Percentiles rank a stretch among this genome's conserved stretches.
These are phyloP conservation scores for Apodemia duryi DNA, from an alignment of 2,888 invertebrate species.

Conservation along the genomic window DNA sequence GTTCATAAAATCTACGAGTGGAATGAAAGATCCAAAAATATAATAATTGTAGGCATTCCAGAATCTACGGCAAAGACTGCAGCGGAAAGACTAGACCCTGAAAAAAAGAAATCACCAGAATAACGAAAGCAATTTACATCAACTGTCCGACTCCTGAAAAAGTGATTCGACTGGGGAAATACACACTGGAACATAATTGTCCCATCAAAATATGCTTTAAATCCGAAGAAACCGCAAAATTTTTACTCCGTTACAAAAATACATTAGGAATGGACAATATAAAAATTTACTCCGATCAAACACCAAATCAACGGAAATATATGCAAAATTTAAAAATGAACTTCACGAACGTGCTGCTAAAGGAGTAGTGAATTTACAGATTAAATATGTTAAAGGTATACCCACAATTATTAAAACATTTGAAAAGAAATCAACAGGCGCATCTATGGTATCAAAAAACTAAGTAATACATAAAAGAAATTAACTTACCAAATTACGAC, in stretches of 20 bases:
- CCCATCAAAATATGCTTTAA: not conserved
- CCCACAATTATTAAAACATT: conserved; percentile 25
- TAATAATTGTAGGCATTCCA: no score
- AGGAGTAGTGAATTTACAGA: conserved; percentile 26
- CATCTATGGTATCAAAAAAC: conserved; percentile 18
- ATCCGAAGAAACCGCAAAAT: not conserved
- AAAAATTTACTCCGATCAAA: conserved; percentile 26
- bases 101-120: not conserved
- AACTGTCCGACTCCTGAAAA: not conserved
- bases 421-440: conserved; percentile 19
- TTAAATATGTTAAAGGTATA: conserved; percentile 29
- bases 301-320: conserved; percentile 25
- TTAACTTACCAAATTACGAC: conserved; percentile 23
- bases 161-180: not conserved
- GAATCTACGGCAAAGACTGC: no score
- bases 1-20: no score
- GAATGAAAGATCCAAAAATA: no score
- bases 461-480: conserved; percentile 2
- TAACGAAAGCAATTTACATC: not conserved
- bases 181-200: not conserved
- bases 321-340: conserved; percentile 25
- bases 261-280: not conserved
- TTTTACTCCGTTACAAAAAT: not conserved
- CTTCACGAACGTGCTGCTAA: conserved; percentile 19
- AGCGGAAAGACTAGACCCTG: no score